A percentile compares a stretch with the other conserved stretches of the same genome.
These are phyloP conservation scores for Anguilla rostrata DNA, from an alignment of 2,113 vertebrate species.

Conservation along the genomic window DNA sequence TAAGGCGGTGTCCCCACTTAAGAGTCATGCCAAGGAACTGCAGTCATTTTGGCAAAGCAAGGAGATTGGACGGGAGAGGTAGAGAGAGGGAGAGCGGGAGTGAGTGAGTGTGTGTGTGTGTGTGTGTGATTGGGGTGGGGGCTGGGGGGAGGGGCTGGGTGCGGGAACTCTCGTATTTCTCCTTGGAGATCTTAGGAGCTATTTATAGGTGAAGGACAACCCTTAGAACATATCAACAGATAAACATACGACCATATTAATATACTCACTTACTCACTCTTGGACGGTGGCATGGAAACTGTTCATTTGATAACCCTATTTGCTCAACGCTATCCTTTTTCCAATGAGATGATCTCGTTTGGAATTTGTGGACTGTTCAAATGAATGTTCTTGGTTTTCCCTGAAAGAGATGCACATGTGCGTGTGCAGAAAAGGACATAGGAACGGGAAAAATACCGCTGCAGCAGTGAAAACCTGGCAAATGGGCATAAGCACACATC, in stretches of 20 bases:
- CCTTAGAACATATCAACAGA: conserved; percentile 62
- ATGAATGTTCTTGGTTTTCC: background rate
- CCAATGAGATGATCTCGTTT: background rate
- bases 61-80: conserved; percentile 22
- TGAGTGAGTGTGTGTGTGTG: conserved; percentile 32
- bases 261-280: conserved; percentile 55
- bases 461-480: background rate
- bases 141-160: conserved; percentile 2
- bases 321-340: background rate
- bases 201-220: conserved; percentile 65
- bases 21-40: background rate
- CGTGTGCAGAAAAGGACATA: too few species aligned
- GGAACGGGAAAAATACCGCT: background rate
- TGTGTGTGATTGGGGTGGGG: conserved; percentile 19
- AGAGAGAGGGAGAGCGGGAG: conserved; percentile 30
- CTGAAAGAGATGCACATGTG: background rate
- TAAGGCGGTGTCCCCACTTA: background rate
- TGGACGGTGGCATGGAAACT: conserved; percentile 49
- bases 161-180: conserved; percentile 61
- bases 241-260: conserved; percentile 60
- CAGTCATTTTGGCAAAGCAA: background rate
- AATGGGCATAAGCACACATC: background rate
- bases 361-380: background rate
- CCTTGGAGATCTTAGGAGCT: conserved; percentile 57
- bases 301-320: conserved; percentile 6